Conservation (phyloP, 1,140 invertebrate species). For the Hypsibius dujardini region DNA sequence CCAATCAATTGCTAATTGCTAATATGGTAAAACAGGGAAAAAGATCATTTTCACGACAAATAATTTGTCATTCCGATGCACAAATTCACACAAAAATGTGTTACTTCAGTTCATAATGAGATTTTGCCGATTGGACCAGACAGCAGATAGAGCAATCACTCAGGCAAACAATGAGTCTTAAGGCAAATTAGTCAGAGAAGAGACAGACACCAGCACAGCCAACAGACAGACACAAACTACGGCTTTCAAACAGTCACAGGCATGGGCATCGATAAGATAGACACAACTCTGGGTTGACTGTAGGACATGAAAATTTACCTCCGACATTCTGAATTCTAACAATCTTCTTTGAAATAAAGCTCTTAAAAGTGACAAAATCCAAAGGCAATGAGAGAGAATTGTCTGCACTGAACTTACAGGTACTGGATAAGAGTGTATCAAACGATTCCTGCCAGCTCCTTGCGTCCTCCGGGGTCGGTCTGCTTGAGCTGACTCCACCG, state of each 20-base stretch:
- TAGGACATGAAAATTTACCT: background rate
- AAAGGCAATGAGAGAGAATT: background rate
- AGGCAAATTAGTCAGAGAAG: too few relatives aligned
- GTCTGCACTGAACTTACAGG: slow-evolving; percentile 34
- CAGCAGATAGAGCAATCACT: too few relatives aligned
- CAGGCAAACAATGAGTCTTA: too few relatives aligned
- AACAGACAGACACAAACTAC: slow-evolving; percentile 14
- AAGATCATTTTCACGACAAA: slow-evolving; percentile 8
- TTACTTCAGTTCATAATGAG: background rate
- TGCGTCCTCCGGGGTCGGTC: slow-evolving; percentile 36
- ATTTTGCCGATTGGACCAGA: too few relatives aligned
- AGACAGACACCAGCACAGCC: too few relatives aligned
- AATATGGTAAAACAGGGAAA: too few relatives aligned
- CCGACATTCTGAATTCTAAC: slow-evolving; percentile 17
- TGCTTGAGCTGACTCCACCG: slow-evolving; percentile 23
- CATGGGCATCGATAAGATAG: slow-evolving; percentile 14
- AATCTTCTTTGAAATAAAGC: background rate
- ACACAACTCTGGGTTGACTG: background rate
- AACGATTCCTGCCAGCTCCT: slow-evolving; percentile 39
- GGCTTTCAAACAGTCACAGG: slow-evolving; percentile 13
- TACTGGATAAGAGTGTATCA: slow-evolving; percentile 35
- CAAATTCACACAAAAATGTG: background rate
- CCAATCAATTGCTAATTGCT: too few relatives aligned
- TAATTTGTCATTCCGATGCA: slow-evolving; percentile 13
- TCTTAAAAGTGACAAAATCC: background rate